Base-by-base conservation (phyloP, 2,797 vertebrate species). In the Urosaurus nigricauda region DNA sequence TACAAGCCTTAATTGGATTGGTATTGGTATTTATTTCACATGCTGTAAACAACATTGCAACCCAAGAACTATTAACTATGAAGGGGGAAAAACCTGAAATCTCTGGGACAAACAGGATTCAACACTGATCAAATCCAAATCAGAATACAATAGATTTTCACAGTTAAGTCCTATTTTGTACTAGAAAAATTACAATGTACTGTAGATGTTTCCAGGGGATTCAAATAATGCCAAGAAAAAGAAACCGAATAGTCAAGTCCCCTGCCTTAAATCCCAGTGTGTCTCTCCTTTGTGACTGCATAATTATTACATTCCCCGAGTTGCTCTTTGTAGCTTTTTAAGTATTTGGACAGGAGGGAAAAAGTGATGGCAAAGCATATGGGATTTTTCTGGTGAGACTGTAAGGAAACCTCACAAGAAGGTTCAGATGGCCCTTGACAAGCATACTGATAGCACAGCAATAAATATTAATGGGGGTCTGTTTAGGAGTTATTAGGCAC, bases 151-250 rank as follows among this genome's bases (percentile, higher is more conserved):
- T 83, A 91, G 89, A 92, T 92, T 91, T 90, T 92, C 88, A 91
- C 91, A 90, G 90, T 68, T 51, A 94, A 92, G 91, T 88, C 91
- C 91, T 92, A 83, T 91, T 94, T 92, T 94, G 92, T 94, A 94
- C 91, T 93, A 88, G 84, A 93, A 94, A 95, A 91, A 81, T 74
- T 91, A 86, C 90, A 95, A 94, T n/a, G 2, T 43, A 43, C 43
- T 43, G 43, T 73, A 91, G 92, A 94, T 92, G 92, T 94, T 94
- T 94, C 56, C 84, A 56, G 92, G 92, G 89, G 94, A 86, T 47
- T 83, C 89, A 95, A 93, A 95, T 87, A 94, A 94, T 53, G 94
- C 94, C 93, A 96, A 95, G 93, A 94, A 94, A 95, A 94, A 95
- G 94, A 96, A 95, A 95, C 93, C 85, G 92, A 94, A 92, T 91